phyloP scores from a whole-genome alignment of 2,797 vertebrate genomes.

The Okamejei kenojei region DNA sequence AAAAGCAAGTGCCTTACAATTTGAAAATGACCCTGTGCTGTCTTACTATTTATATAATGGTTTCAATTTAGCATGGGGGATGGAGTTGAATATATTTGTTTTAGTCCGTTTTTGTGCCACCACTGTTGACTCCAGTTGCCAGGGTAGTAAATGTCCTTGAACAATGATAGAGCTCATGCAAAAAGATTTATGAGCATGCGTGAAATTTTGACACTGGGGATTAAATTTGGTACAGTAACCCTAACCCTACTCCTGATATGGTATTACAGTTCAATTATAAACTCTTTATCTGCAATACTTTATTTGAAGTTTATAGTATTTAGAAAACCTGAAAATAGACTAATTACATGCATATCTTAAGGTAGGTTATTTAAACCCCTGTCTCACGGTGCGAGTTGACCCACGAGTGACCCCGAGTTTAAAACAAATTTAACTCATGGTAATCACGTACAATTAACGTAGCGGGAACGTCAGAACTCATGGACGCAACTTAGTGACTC shows the following conservation, averaged over 20 bases:
- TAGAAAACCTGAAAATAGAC: not conserved
- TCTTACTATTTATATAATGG: not conserved
- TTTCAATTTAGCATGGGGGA: conserved; percentile 12
- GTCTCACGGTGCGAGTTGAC: too few species aligned
- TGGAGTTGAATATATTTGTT: not conserved
- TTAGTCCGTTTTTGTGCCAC: not conserved
- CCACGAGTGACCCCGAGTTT: too few species aligned
- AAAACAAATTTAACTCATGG: too few species aligned
- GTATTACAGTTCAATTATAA: not conserved
- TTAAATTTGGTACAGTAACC: not conserved
- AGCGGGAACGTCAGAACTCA: too few species aligned
- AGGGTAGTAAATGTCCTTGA: not conserved
- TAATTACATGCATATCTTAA: not conserved
- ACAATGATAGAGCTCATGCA: not conserved
- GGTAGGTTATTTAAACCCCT: too few species aligned
- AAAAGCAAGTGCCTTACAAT: not conserved
- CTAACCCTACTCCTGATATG: not conserved
- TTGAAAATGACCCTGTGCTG: not conserved
- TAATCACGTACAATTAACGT: too few species aligned
- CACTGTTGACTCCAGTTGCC: not conserved
- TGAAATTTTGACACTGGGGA: not conserved
- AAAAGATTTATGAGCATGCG: not conserved
- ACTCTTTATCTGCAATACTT: not conserved
- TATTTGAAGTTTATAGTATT: not conserved
- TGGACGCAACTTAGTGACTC: too few species aligned